These are phyloP conservation scores for Zaprionus lineosus DNA, from an alignment of 2,888 invertebrate species.

Conservation along the genomic window DNA sequence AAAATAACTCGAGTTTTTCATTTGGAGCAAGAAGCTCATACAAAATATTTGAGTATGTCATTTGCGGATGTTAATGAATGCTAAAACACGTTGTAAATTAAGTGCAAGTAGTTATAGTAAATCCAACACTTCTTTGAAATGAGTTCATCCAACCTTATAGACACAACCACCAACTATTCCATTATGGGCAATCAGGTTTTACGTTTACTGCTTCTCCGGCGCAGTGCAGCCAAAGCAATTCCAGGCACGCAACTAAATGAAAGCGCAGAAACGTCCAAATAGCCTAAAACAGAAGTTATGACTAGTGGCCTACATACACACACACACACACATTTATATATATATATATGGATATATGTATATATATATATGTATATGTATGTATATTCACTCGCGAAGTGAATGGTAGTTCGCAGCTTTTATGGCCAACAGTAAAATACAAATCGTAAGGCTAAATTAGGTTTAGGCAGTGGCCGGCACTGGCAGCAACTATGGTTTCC, in stretches of 20 bases:
- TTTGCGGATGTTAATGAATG: constrained; percentile 14
- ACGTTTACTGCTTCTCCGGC: constrained; percentile 25
- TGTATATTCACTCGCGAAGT: not conserved
- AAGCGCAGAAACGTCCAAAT: constrained; percentile 19
- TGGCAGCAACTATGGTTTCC: too few species aligned
- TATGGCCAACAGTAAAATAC: constrained; percentile 25
- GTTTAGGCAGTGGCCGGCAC: too few species aligned
- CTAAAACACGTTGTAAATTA: constrained; percentile 4
- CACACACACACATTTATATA: not conserved
- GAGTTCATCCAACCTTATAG: not conserved
- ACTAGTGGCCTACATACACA: not conserved
- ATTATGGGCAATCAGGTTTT: constrained; percentile 29
- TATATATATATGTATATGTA: not conserved
- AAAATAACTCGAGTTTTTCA: too few species aligned
- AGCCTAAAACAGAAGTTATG: constrained; percentile 26
- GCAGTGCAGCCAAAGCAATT: constrained; percentile 37
- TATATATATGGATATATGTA: not conserved
- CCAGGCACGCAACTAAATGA: constrained; percentile 32
- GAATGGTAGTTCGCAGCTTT: constrained; percentile 14
- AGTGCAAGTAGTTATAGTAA: constrained; percentile 12
- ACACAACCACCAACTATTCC: constrained; percentile 5
- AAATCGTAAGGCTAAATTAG: constrained; percentile 23
- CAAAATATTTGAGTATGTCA: not conserved
- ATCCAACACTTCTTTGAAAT: constrained; percentile 21
- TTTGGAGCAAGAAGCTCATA: too few species aligned